Evolutionary conservation across 2,888 invertebrate species (phyloP).

Genomic region (Seira sanloemensis): DNA sequence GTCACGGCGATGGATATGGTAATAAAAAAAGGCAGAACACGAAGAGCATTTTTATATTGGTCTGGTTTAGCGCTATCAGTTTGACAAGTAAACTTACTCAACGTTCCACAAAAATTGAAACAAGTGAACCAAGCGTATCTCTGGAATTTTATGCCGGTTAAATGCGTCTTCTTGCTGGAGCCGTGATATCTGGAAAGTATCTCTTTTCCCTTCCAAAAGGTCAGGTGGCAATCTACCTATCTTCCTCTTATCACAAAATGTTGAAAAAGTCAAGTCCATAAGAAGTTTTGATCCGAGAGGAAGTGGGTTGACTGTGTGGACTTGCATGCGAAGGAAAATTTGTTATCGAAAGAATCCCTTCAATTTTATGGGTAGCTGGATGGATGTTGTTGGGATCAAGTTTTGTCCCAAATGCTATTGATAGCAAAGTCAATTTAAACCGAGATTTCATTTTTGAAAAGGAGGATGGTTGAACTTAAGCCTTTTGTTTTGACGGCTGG

Average conservation of each 20-base stretch:
- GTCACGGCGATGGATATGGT: slow-evolving; percentile 32
- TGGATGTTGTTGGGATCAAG: slow-evolving; percentile 40
- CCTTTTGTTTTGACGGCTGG: neutral
- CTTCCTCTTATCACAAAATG: neutral
- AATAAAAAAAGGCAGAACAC: slow-evolving; percentile 27
- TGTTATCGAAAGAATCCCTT: slow-evolving; percentile 15
- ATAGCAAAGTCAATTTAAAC: slow-evolving; percentile 31
- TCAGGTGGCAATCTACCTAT: slow-evolving; percentile 30
- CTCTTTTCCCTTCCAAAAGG: slow-evolving; percentile 27
- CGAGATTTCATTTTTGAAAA: neutral
- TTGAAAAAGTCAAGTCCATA: neutral
- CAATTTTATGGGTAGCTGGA: slow-evolving; percentile 42
- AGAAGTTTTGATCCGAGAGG: neutral
- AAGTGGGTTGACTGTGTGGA: neutral
- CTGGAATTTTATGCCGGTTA: slow-evolving; percentile 22
- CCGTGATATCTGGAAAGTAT: slow-evolving; percentile 25
- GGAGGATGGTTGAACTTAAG: neutral
- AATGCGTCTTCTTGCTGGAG: slow-evolving; percentile 24
- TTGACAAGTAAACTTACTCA: slow-evolving; percentile 61
- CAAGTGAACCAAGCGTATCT: neutral
- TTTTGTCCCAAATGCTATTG: slow-evolving; percentile 45
- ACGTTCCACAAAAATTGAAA: slow-evolving; percentile 40
- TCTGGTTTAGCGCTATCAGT: slow-evolving; percentile 43
- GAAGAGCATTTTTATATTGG: slow-evolving; percentile 21
- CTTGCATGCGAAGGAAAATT: neutral